phyloP scores from a whole-genome alignment of 2,113 vertebrate species.

The Tinamus guttatus region DNA sequence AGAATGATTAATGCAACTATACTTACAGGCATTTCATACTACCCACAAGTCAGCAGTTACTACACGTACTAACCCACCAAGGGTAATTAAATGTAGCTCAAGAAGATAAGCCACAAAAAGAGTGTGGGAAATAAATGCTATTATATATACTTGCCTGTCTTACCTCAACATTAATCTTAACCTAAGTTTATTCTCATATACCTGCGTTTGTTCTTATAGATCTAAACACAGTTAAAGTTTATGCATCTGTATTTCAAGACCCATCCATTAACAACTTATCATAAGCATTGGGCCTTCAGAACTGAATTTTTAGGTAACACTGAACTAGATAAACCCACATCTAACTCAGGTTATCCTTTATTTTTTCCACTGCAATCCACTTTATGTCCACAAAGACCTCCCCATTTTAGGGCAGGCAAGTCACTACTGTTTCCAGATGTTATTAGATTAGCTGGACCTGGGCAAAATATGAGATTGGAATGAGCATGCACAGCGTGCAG shows the following conservation, averaged over 20 bases:
- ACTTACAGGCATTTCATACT: background rate
- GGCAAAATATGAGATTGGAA: background rate
- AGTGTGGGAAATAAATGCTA: too few relatives aligned
- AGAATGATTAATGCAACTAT: background rate
- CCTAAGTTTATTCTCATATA: too few relatives aligned
- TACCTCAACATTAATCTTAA: too few relatives aligned
- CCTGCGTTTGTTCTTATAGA: background rate
- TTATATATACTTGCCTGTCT: too few relatives aligned
- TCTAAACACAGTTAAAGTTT: background rate
- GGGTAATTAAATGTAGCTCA: background rate
- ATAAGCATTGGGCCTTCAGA: too few relatives aligned
- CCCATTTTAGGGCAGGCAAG: background rate
- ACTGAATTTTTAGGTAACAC: too few relatives aligned
- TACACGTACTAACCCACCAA: background rate
- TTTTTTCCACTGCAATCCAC: too few relatives aligned
- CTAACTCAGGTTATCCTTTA: too few relatives aligned
- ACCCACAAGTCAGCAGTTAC: background rate
- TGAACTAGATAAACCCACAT: too few relatives aligned
- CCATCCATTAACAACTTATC: too few relatives aligned
- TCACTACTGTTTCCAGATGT: background rate
- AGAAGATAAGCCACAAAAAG: too few relatives aligned
- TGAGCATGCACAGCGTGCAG: background rate
- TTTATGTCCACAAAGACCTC: too few relatives aligned
- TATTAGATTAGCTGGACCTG: background rate
- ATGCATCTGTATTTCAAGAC: background rate